Percentiles rank a stretch among this genome's conserved stretches.
Evolutionary conservation across 2,888 invertebrate species (phyloP).

Genomic region (Melanotus villosus): DNA sequence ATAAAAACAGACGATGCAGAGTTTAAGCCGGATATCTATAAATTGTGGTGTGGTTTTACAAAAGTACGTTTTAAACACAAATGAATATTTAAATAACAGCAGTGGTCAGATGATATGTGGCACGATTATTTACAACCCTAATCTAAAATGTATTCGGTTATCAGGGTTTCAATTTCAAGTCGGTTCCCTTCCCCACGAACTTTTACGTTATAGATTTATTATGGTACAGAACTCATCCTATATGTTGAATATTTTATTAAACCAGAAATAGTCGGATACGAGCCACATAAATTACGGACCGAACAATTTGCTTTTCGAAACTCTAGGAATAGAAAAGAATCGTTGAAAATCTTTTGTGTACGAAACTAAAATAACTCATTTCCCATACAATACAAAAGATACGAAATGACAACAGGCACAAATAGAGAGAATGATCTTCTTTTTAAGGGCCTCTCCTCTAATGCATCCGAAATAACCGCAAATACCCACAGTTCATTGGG

Average conservation of each 20-base stretch:
- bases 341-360: slow-evolving; percentile 21
- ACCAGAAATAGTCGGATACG: neutral
- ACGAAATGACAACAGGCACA: slow-evolving; percentile 11
- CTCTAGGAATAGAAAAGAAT: slow-evolving; percentile 17
- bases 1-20: too few species aligned
- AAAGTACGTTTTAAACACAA: too few species aligned
- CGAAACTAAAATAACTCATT: slow-evolving; percentile 36
- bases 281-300: slow-evolving; percentile 21
- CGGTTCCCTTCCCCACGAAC: neutral
- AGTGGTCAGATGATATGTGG: too few species aligned
- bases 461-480: slow-evolving; percentile 43
- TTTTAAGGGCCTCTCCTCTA: slow-evolving; percentile 38
- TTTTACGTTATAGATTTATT: slow-evolving; percentile 5
- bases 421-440: slow-evolving; percentile 39
- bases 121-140: too few species aligned
- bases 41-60: too few species aligned
- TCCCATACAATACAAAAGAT: slow-evolving; percentile 32
- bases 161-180: neutral
- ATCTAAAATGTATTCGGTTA: slow-evolving; percentile 1
- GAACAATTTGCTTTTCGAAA: slow-evolving; percentile 26
- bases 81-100: too few species aligned
- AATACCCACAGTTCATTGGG: slow-evolving; percentile 60
- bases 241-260: slow-evolving; percentile 9
- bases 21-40: too few species aligned
- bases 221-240: slow-evolving; percentile 9